Conservation (phyloP, 2,797 vertebrate species). For the Peromyscus melanophrys region DNA sequence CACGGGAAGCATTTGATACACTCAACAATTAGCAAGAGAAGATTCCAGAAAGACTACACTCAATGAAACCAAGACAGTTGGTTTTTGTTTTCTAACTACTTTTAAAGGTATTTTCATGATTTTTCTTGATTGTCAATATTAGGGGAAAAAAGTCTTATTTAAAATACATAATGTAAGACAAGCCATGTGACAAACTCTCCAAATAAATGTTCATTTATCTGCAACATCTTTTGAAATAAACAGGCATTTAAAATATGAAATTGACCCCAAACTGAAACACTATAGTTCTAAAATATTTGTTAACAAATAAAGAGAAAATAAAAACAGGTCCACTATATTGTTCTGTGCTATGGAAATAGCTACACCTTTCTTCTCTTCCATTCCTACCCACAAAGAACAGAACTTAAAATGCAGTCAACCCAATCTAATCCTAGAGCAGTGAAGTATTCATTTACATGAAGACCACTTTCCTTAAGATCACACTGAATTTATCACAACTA, state of each 20-base stretch:
- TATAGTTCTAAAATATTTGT: constrained; percentile 39
- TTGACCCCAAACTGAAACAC: constrained; percentile 21
- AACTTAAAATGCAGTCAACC: constrained; percentile 14
- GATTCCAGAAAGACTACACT: background rate
- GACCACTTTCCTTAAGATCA: background rate
- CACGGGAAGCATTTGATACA: background rate
- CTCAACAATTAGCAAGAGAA: constrained; percentile 31
- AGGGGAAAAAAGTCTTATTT: background rate
- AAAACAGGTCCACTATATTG: background rate
- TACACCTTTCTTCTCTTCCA: background rate
- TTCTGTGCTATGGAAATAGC: constrained; percentile 8
- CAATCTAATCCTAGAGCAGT: constrained; percentile 31
- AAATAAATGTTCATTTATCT: background rate
- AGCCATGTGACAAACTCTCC: background rate
- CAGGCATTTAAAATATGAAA: constrained; percentile 36
- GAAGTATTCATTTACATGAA: constrained; percentile 55
- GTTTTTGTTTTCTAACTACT: background rate
- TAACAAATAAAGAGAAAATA: background rate
- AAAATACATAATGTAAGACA: constrained; percentile 42
- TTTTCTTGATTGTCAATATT: background rate
- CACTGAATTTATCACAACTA: constrained; percentile 37
- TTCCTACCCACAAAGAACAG: background rate
- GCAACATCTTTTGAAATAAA: constrained; percentile 40
- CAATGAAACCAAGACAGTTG: background rate
- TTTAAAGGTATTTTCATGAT: background rate